Evolutionary conservation across 2,888 invertebrate species (phyloP), one percentile per base, ranked within the genome.

Genomic region (Drosophila hawaiiensis): DNA sequence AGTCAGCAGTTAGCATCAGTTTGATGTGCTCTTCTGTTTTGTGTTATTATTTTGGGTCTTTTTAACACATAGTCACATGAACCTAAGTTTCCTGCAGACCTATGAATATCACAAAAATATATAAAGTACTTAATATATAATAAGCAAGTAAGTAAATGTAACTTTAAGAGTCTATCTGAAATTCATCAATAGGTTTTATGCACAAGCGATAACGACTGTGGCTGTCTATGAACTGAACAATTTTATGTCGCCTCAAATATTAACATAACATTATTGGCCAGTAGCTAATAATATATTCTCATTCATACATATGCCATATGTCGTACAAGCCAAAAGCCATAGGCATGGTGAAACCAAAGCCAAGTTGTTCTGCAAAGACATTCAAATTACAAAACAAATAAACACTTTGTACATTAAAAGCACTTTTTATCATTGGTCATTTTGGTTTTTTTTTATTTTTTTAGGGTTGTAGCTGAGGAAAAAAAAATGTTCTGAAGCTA

Each of bases 1-100:
- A 56, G 43, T 54, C 70, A 60, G 63, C 80, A 58, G 66, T 70
- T 76, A 53, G 37, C 60, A 55, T 59, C 61, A 54, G 22, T 70
- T 70, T 41, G 35, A 49, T 63, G 54, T 50, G n/a, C 22, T 29
- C 29, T 53, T 16, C 9, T 49, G 53, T 25, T 62, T 12, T 52
- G 19, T 33, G 37, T 5, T 28, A n/a, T 28, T 3, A 39, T 28
- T 39, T 55, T 35, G 19, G 22, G 22, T 35, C 10, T 54, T 19
- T 28, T 9, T 4, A 39, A 0, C 7, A 10, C n/a, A n/a, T 4
- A 4, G 7, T 47, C 16, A 16, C 14, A 22, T 22, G 47, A 47
- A 22, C 14, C 22, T 14, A 47, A 7, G 4, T 14, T 47, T 22
- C 4, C 22, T 7, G 14, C 7, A 47, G 3, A 16, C 22, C 14